phyloP scores from a whole-genome alignment of 2,797 vertebrate species.

The Cetoscarus ocellatus region DNA sequence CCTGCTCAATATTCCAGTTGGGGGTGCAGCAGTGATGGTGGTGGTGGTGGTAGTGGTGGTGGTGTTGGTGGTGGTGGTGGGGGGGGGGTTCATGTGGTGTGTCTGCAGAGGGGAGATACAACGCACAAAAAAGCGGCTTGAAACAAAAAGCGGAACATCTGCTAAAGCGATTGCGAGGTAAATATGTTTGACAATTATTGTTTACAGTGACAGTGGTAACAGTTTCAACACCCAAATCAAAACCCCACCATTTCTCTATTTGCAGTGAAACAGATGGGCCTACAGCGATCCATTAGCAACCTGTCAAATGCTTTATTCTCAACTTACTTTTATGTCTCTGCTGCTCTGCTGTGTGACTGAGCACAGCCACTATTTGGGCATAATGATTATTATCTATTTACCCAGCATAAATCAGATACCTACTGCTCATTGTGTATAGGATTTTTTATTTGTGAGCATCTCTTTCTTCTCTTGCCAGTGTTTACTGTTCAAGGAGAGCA shows the following conservation, averaged over 20 bases:
- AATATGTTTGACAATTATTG: conserved; percentile 94
- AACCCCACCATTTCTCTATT: conserved; percentile 86
- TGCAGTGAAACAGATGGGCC: conserved; percentile 91
- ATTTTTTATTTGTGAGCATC: conserved; percentile 29
- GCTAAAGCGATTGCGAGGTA: conserved; percentile 90
- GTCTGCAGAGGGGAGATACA: conserved; percentile 88
- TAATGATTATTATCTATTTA: conserved; percentile 84
- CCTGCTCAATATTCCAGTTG: conserved; percentile 90
- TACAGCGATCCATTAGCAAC: conserved; percentile 90
- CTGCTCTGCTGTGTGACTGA: conserved; percentile 79
- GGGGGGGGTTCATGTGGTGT: conserved; percentile 70
- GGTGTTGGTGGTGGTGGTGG: conserved; percentile 44
- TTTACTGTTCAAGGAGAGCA: conserved; percentile 74
- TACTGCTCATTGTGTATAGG: conserved; percentile 67
- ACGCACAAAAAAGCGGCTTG: conserved; percentile 82
- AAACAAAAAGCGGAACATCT: conserved; percentile 91
- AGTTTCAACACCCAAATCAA: conserved; percentile 87
- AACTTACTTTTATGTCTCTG: conserved; percentile 87
- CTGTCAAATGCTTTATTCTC: conserved; percentile 88
- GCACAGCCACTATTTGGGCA: conserved; percentile 74
- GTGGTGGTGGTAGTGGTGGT: conserved; percentile 46
- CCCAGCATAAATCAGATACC: conserved; percentile 80
- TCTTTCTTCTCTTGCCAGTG: conserved; percentile 60
- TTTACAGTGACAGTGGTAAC: conserved; percentile 93
- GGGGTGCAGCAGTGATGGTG: conserved; percentile 63